Evolutionary conservation across 2,888 invertebrate species (phyloP).

Genomic region (Cabera pusaria): DNA sequence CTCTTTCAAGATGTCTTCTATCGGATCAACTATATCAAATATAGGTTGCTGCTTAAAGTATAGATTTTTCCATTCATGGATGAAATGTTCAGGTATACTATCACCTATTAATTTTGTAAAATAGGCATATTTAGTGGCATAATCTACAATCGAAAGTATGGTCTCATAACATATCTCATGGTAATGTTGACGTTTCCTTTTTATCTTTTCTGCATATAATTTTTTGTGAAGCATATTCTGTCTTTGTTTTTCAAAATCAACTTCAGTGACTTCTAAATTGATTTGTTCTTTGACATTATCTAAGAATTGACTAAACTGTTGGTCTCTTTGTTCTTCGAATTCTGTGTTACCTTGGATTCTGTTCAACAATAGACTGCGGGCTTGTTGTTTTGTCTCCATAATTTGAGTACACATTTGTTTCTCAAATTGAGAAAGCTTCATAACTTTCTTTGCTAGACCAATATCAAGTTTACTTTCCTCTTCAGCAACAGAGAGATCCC

Average conservation of each 20-base stretch:
- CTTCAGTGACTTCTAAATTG: conserved; percentile 71
- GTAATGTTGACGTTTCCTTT: conserved; percentile 70
- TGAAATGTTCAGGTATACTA: conserved; percentile 71
- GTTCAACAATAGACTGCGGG: conserved; percentile 79
- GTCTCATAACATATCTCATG: conserved; percentile 78
- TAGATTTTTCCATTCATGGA: conserved; percentile 82
- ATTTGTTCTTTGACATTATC: conserved; percentile 69
- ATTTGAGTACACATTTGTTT: conserved; percentile 86
- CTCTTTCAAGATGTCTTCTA: conserved; percentile 62
- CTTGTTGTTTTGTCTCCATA: conserved; percentile 84
- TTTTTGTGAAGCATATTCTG: conserved; percentile 77
- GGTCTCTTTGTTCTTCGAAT: conserved; percentile 73
- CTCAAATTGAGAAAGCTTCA: conserved; percentile 85
- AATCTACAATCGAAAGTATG: conserved; percentile 79
- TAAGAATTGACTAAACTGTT: conserved; percentile 70
- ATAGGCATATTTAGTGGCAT: conserved; percentile 77
- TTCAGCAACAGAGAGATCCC: conserved; percentile 77
- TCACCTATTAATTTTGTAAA: conserved; percentile 66
- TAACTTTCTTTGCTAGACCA: conserved; percentile 78
- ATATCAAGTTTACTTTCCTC: conserved; percentile 79
- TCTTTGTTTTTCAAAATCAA: conserved; percentile 78
- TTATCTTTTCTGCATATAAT: conserved; percentile 80
- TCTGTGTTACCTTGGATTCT: conserved; percentile 76
- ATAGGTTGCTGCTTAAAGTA: conserved; percentile 82
- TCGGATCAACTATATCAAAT: conserved; percentile 70